These are phyloP conservation scores for Melanotaenia nigrans DNA, from an alignment of 2,797 vertebrate genomes.

Conservation along the genomic window DNA sequence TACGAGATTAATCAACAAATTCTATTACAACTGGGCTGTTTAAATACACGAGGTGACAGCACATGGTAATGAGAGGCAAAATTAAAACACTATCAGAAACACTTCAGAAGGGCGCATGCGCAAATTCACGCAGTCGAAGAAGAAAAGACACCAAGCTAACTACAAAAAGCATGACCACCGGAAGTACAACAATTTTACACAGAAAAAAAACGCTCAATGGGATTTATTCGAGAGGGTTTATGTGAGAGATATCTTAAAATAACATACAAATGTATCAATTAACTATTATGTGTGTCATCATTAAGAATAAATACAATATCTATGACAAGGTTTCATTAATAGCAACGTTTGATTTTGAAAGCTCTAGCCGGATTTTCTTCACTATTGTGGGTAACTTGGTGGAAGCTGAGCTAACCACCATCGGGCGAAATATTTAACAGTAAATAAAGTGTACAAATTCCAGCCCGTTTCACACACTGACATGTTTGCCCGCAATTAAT, in stretches of 20 bases:
- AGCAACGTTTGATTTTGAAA: constrained; percentile 49
- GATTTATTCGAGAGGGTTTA: neutral
- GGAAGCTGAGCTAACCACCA: constrained; percentile 52
- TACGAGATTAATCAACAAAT: neutral
- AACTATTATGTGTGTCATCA: neutral
- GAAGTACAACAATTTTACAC: neutral
- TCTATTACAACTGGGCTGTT: neutral
- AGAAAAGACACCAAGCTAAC: constrained; percentile 32
- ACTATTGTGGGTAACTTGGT: neutral
- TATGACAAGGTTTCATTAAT: too few species aligned
- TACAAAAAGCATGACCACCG: neutral
- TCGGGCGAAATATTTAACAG: constrained; percentile 78
- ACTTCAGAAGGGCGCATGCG: constrained; percentile 72
- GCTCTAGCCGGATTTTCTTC: neutral
- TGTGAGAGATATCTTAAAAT: neutral
- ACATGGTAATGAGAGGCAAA: constrained; percentile 24
- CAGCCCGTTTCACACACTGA: constrained; percentile 1
- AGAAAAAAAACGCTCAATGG: neutral
- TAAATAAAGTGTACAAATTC: constrained; percentile 75
- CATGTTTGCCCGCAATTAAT: neutral
- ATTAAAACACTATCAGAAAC: constrained; percentile 59
- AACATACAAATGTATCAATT: neutral
- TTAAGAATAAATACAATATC: neutral
- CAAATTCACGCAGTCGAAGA: constrained; percentile 1
- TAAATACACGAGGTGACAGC: constrained; percentile 5